Percentiles rank a stretch among this genome's conserved stretches.
Evolutionary conservation across 2,113 vertebrate genomes (phyloP).

Genomic region (Entelurus aequoreus): DNA sequence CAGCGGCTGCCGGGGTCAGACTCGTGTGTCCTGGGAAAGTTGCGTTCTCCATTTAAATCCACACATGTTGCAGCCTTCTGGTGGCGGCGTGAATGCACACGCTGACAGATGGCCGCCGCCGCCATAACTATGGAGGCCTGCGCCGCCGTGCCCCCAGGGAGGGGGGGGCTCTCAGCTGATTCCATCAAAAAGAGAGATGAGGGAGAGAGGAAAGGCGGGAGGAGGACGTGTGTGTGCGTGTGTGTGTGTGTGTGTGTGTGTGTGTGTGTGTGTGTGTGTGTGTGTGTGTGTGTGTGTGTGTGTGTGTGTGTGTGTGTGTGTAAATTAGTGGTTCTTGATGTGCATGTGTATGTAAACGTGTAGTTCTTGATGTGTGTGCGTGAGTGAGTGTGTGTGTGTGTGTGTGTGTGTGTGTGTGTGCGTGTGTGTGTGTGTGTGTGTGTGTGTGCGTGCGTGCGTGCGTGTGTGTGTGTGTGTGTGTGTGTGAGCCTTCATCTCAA

Average conservation of each 20-base stretch:
- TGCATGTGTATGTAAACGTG: no score
- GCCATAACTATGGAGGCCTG: constrained; percentile 73
- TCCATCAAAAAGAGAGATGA: constrained; percentile 52
- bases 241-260: constrained; percentile 21
- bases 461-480: constrained; percentile 21
- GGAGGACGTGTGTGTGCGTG: not conserved
- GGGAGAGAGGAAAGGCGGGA: constrained; percentile 30
- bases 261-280: constrained; percentile 20
- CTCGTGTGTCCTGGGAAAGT: constrained; percentile 78
- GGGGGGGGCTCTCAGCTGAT: constrained; percentile 53
- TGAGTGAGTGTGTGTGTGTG: constrained; percentile 29
- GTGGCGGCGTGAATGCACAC: constrained; percentile 68
- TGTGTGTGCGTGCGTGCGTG: not conserved
- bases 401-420: not conserved
- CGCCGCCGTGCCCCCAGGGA: constrained; percentile 45
- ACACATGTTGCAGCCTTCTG: constrained; percentile 79
- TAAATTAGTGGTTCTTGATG: no score
- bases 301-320: no score
- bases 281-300: constrained; percentile 32
- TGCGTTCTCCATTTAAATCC: constrained; percentile 75
- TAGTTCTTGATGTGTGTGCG: not conserved
- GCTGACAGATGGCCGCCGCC: constrained; percentile 71
- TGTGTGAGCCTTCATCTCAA: constrained; percentile 38
- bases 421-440: constrained; percentile 21
- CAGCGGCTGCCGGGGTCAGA: constrained; percentile 73